Evolutionary conservation across 2,113 vertebrate genomes (phyloP).

Genomic region (Ammodytes dubius): DNA sequence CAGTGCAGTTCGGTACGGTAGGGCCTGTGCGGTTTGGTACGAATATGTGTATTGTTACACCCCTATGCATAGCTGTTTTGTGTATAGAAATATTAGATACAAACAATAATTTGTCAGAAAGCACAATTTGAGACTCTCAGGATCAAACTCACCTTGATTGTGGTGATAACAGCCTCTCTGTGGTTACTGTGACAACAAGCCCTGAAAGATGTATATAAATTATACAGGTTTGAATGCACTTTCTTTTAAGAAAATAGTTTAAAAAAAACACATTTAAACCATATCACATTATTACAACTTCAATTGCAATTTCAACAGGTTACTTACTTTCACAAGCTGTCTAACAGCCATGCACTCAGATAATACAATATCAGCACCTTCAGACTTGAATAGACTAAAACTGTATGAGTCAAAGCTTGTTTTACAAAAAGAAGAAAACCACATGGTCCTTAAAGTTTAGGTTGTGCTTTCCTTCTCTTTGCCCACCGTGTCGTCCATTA

Average conservation of each 20-base stretch:
- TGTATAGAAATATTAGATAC: constrained; percentile 45
- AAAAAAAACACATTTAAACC: not conserved
- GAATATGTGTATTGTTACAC: too few relatives aligned
- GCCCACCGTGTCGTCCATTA: constrained; percentile 61
- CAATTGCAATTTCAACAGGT: too few relatives aligned
- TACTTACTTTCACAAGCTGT: not conserved
- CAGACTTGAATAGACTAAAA: not conserved
- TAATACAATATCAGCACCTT: constrained; percentile 8
- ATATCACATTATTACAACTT: not conserved
- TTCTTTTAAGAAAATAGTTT: not conserved
- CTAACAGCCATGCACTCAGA: not conserved
- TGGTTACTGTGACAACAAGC: not conserved
- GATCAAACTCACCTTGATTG: constrained; percentile 62
- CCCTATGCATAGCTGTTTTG: constrained; percentile 37
- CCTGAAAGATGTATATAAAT: not conserved
- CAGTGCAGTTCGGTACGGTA: too few relatives aligned
- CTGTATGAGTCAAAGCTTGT: not conserved
- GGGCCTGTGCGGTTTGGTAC: too few relatives aligned
- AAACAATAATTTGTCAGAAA: constrained; percentile 73
- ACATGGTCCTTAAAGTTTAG: constrained; percentile 83
- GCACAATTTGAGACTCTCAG: constrained; percentile 86
- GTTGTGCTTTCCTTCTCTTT: constrained; percentile 85
- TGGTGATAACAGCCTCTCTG: not conserved
- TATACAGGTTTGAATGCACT: not conserved
- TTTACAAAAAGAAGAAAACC: constrained; percentile 24